Percentiles rank a stretch among this genome's conserved stretches.
Evolutionary conservation across 2,113 vertebrate genomes (phyloP).

Genomic region (Aplodontia rufa): DNA sequence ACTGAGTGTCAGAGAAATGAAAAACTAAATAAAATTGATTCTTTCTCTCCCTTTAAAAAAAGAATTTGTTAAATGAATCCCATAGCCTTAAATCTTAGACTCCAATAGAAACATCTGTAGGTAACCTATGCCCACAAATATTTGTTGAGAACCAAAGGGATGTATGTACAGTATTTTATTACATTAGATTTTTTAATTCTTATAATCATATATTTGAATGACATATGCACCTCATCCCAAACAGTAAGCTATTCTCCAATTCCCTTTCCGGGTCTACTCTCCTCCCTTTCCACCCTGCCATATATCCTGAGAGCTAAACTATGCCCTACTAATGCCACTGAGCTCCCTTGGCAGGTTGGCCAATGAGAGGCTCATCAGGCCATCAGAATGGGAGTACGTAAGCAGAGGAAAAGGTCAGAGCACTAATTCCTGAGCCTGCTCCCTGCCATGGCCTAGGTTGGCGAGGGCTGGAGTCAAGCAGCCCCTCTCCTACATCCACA

Average conservation of each 20-base stretch:
- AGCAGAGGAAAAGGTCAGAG: not conserved
- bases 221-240: not conserved
- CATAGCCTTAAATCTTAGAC: not conserved
- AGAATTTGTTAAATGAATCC: not conserved
- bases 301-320: not conserved
- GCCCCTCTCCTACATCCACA: not conserved
- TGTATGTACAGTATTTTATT: not conserved
- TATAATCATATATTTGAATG: not conserved
- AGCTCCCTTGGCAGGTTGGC: not conserved
- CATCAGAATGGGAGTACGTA: not conserved
- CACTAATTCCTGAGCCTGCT: not conserved
- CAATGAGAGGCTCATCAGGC: not conserved
- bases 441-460: not conserved
- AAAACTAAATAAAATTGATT: too few relatives aligned
- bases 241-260: not conserved
- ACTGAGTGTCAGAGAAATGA: too few relatives aligned
- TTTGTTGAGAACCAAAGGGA: not conserved
- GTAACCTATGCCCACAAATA: not conserved
- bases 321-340: not conserved
- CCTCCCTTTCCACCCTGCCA: too few relatives aligned
- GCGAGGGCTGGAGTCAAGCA: not conserved
- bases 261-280: not conserved
- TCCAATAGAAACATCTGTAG: not conserved
- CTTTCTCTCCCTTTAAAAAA: too few relatives aligned
- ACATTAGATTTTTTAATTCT: not conserved